Percentiles rank a stretch among this genome's conserved stretches.
phyloP scores from a whole-genome alignment of 2,888 invertebrate genomes.

The Nephrotoma guestfalica region DNA sequence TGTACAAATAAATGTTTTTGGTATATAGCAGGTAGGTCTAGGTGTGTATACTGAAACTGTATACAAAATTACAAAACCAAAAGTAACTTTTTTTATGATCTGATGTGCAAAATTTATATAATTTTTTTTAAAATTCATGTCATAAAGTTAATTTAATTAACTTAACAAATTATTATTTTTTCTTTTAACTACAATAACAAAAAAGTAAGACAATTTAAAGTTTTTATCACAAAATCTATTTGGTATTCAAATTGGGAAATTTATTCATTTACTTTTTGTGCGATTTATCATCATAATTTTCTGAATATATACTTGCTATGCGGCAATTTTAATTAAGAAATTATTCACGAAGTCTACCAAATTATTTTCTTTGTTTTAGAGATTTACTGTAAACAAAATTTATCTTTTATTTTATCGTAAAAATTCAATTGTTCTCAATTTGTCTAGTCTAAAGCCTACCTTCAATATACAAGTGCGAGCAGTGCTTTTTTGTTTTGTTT shows the following conservation, averaged over 20 bases:
- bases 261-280: not conserved
- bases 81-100: not conserved
- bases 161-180: not conserved
- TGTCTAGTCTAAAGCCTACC: too few relatives aligned
- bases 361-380: too few relatives aligned
- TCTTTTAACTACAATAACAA: not conserved
- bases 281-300: not conserved
- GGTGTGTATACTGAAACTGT: not conserved
- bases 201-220: not conserved
- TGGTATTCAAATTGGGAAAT: not conserved
- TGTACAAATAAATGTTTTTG: not conserved
- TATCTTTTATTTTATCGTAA: too few relatives aligned
- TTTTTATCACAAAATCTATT: not conserved
- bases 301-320: not conserved
- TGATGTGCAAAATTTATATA: not conserved
- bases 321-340: not conserved
- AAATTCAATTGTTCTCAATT: too few relatives aligned
- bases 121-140: not conserved
- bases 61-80: not conserved
- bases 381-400: too few relatives aligned
- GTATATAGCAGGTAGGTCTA: not conserved
- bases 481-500: too few relatives aligned
- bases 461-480: too few relatives aligned
- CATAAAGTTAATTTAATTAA: not conserved
- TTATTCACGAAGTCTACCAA: not conserved